These are phyloP conservation scores for Poecilobothrus nobilitatus DNA, from an alignment of 2,888 invertebrate genomes.

Conservation along the genomic window DNA sequence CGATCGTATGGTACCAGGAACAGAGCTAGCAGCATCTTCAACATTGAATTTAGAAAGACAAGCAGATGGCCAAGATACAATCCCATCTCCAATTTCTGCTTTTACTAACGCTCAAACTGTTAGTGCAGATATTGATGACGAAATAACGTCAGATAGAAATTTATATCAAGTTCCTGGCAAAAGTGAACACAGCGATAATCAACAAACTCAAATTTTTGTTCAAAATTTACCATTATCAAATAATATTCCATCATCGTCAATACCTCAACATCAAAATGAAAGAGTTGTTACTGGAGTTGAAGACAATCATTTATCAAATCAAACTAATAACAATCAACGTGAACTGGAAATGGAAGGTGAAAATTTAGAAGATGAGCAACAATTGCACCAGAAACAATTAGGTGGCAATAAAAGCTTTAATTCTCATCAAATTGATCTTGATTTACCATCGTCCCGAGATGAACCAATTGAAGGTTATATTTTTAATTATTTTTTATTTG, in stretches of 20 bases:
- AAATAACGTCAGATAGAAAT: conserved; percentile 32
- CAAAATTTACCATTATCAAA: background rate
- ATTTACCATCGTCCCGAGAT: conserved; percentile 41
- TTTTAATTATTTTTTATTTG: too few species aligned
- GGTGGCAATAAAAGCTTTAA: conserved; percentile 13
- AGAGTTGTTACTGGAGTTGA: conserved; percentile 53
- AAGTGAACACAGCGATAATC: conserved; percentile 25
- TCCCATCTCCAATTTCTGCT: conserved; percentile 23
- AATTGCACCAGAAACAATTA: conserved; percentile 22
- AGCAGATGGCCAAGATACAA: conserved; percentile 44
- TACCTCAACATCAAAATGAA: conserved; percentile 26
- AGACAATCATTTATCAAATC: conserved; percentile 27
- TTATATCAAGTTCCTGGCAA: conserved; percentile 37
- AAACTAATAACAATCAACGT: conserved; percentile 41
- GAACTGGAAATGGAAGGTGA: conserved; percentile 54
- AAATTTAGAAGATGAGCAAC: conserved; percentile 44
- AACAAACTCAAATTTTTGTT: conserved; percentile 11
- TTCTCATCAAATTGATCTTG: conserved; percentile 21
- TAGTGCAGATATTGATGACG: conserved; percentile 24
- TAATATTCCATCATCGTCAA: background rate
- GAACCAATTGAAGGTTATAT: conserved; percentile 44
- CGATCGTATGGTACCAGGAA: conserved; percentile 49
- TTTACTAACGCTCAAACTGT: conserved; percentile 19
- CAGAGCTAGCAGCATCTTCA: conserved; percentile 40
- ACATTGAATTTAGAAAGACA: conserved; percentile 42